Conservation (phyloP, 2,113 vertebrate genomes). For the Neodontobutis hainanensis region DNA sequence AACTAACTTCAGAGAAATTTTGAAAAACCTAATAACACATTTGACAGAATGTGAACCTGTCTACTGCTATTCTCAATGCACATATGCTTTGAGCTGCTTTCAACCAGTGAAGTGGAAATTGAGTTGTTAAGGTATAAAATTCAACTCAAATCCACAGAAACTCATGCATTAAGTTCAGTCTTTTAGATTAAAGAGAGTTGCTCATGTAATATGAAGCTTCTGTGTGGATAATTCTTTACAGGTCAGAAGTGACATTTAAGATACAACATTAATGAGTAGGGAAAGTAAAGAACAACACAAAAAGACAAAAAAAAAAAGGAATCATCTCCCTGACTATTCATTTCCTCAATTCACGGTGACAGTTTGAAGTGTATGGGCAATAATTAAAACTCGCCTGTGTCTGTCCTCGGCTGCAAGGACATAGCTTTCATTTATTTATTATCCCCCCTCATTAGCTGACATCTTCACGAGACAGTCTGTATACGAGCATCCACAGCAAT, state of each 20-base stretch:
- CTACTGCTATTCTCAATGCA: neutral
- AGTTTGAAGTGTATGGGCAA: neutral
- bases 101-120: neutral
- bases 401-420: slow-evolving; percentile 2
- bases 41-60: slow-evolving; percentile 36
- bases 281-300: neutral
- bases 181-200: neutral
- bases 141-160: too few relatives aligned
- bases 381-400: slow-evolving; percentile 21
- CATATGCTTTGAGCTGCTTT: neutral
- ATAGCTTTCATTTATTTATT: slow-evolving; percentile 36
- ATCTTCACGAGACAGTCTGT: neutral
- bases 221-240: neutral
- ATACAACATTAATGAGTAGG: neutral
- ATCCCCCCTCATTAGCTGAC: slow-evolving; percentile 20
- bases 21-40: slow-evolving; percentile 21
- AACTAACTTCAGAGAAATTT: slow-evolving; percentile 28
- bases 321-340: slow-evolving; percentile 5
- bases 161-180: neutral
- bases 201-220: neutral
- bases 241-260: slow-evolving; percentile 6
- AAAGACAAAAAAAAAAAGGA: neutral
- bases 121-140: neutral
- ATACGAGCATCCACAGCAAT: neutral
- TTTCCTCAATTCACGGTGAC: slow-evolving; percentile 1